phyloP scores from a whole-genome alignment of 2,888 invertebrate species.

The Acheta domesticus region DNA sequence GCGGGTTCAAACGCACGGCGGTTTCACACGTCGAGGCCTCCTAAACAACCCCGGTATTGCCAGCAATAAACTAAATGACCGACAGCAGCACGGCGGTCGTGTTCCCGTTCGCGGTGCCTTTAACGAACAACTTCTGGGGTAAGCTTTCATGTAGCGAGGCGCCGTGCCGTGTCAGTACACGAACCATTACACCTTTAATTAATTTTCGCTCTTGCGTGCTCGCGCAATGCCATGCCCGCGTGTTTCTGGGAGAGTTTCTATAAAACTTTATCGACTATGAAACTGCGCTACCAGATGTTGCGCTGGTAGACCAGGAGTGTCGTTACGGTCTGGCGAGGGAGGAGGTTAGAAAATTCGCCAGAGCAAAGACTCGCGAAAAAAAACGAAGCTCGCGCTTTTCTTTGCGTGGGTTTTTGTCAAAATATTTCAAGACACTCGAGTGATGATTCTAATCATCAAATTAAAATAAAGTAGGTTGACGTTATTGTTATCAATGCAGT shows the following conservation, averaged over 20 bases:
- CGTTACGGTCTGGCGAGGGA: neutral
- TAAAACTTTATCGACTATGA: slow-evolving; percentile 18
- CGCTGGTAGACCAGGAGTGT: neutral
- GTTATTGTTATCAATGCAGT: too few relatives aligned
- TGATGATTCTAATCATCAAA: too few relatives aligned
- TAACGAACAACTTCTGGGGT: slow-evolving; percentile 9
- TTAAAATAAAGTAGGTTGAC: too few relatives aligned
- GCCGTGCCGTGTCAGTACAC: neutral
- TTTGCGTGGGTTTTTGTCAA: too few relatives aligned
- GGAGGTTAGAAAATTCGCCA: neutral
- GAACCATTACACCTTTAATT: neutral
- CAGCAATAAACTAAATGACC: neutral
- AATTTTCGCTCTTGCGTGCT: slow-evolving; percentile 6
- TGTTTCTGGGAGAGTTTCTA: neutral
- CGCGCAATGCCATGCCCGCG: neutral
- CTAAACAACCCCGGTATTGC: neutral
- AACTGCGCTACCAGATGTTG: neutral
- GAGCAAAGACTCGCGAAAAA: too few relatives aligned
- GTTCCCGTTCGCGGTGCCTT: neutral
- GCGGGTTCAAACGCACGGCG: neutral
- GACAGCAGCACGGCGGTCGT: neutral
- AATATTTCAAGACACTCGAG: too few relatives aligned
- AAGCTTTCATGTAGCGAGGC: neutral
- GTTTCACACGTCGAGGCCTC: neutral
- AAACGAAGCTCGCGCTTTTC: too few relatives aligned